Conservation (phyloP, 2,888 invertebrate species). For the Dryomyza anilis region DNA sequence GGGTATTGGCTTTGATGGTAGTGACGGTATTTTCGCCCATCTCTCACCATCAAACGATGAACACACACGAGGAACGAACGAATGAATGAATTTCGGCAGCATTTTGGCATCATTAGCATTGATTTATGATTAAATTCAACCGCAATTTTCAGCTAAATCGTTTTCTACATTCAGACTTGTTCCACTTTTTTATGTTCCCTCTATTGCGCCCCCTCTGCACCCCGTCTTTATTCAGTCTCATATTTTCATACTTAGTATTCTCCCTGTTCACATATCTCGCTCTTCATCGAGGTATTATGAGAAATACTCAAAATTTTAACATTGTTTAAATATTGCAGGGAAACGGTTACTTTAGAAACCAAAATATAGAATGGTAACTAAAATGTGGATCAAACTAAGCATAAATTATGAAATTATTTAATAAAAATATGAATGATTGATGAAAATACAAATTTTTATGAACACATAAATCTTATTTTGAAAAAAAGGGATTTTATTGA, state of each 20-base stretch:
- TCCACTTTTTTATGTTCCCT: conserved; percentile 5
- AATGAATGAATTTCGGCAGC: conserved; percentile 42
- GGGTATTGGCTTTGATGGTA: not conserved
- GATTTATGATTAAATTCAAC: conserved; percentile 60
- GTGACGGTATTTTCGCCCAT: not conserved
- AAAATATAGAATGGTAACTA: no score
- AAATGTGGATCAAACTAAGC: no score
- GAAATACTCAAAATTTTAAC: conserved; percentile 1
- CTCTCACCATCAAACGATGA: not conserved
- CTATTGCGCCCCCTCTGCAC: not conserved
- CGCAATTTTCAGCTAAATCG: conserved; percentile 58
- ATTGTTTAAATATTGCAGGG: no score
- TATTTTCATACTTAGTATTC: conserved; percentile 5
- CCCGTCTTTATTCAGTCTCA: conserved; percentile 25
- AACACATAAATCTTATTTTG: no score
- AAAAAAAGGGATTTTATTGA: no score
- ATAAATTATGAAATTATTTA: no score
- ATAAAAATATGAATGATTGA: no score
- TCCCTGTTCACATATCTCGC: not conserved
- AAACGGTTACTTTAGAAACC: no score
- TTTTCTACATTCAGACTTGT: conserved; percentile 37
- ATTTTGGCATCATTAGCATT: conserved; percentile 60
- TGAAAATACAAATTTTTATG: no score
- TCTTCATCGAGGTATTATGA: conserved; percentile 5
- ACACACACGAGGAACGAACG: not conserved